Evolutionary conservation across 92 coral and sea anemone genomes (phyloP).

Genomic region (Porites divaricata): DNA sequence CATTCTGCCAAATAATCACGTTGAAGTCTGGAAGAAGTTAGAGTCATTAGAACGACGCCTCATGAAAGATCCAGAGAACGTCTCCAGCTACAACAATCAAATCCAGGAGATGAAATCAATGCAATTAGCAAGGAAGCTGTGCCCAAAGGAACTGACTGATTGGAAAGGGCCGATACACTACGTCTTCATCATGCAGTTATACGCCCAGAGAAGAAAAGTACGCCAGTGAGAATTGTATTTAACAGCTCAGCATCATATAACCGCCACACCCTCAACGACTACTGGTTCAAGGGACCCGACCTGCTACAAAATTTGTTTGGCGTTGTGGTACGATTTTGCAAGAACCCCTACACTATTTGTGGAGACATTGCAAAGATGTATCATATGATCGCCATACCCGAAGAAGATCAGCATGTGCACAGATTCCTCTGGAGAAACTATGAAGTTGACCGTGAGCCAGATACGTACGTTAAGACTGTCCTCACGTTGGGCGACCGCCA

Average conservation of each 20-base stretch:
- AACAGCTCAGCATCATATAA: slow-evolving; percentile 56
- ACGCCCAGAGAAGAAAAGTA: slow-evolving; percentile 53
- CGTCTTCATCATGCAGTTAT: slow-evolving; percentile 52
- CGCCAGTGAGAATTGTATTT: slow-evolving; percentile 56
- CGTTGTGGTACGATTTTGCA: slow-evolving; percentile 44
- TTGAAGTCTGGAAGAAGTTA: slow-evolving; percentile 45
- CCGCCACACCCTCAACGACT: no score
- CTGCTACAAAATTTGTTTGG: slow-evolving; percentile 19
- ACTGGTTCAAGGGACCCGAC: no score
- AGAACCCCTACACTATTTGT: slow-evolving; percentile 1
- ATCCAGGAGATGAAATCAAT: slow-evolving; percentile 4
- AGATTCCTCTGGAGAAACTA: slow-evolving; percentile 42
- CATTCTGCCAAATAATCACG: slow-evolving; percentile 45
- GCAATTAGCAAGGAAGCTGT: slow-evolving; percentile 49
- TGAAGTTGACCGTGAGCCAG: slow-evolving; percentile 41
- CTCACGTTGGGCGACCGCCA: slow-evolving; percentile 25
- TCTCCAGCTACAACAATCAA: slow-evolving; percentile 33
- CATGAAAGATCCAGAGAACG: slow-evolving; percentile 45
- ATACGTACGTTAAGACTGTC: background rate
- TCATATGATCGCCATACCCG: slow-evolving; percentile 37
- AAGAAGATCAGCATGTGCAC: slow-evolving; percentile 43
- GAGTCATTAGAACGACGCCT: slow-evolving; percentile 49
- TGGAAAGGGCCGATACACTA: slow-evolving; percentile 52
- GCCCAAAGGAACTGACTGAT: slow-evolving; percentile 23
- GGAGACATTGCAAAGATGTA: slow-evolving; percentile 37